Evolutionary conservation across 1,140 invertebrate genomes (phyloP).

Genomic region (Penaeus vannamei): DNA sequence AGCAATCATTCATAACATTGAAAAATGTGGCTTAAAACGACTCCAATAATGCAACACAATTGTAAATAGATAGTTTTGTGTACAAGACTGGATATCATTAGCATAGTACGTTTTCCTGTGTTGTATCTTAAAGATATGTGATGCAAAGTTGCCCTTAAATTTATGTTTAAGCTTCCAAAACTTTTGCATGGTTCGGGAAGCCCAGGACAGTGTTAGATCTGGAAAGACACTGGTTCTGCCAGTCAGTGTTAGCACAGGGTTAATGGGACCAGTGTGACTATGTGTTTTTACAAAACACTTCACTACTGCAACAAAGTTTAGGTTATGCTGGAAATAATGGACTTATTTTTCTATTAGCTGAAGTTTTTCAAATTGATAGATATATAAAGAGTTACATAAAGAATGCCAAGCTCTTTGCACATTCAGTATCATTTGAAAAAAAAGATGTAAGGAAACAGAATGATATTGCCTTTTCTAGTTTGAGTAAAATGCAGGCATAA

Average conservation of each 20-base stretch:
- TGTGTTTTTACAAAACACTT: no score
- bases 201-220: slow-evolving; percentile 25
- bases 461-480: no score
- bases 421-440: no score
- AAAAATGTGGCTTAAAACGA: no score
- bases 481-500: no score
- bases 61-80: neutral
- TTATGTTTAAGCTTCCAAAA: slow-evolving; percentile 54
- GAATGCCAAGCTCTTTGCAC: no score
- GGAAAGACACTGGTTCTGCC: slow-evolving; percentile 34
- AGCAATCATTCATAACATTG: no score
- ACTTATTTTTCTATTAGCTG: neutral
- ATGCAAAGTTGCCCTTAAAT: slow-evolving; percentile 25
- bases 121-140: slow-evolving; percentile 26
- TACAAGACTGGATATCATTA: slow-evolving; percentile 8
- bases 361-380: neutral
- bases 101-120: slow-evolving; percentile 24
- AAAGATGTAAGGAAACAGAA: no score
- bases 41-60: no score
- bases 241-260: slow-evolving; percentile 5
- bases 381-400: no score
- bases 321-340: slow-evolving; percentile 13
- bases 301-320: neutral
- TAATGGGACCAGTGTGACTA: slow-evolving; percentile 46
- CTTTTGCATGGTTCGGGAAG: slow-evolving; percentile 29